Conservation (phyloP, 2,113 vertebrate species). For the Lophochroa leadbeateri region DNA sequence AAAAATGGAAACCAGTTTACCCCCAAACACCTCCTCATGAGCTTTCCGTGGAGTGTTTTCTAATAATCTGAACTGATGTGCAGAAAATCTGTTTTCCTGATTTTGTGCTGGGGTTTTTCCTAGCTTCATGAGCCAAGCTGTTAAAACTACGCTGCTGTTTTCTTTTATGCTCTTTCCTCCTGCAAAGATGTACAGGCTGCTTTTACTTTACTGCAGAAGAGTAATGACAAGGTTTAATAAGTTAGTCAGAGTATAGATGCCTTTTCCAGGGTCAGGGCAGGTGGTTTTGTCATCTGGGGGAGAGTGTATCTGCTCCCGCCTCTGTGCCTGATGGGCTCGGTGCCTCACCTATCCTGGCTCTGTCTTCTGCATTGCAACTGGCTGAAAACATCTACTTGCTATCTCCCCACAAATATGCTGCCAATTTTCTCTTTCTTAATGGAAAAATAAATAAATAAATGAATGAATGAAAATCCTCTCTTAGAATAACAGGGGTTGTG, state of each 20-base stretch:
- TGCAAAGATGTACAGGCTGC: background rate
- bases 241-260: background rate
- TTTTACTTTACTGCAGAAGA: background rate
- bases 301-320: background rate
- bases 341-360: background rate
- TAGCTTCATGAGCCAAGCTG: background rate
- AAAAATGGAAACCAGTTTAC: background rate
- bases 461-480: background rate
- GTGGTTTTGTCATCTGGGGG: slow-evolving; percentile 23
- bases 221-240: background rate
- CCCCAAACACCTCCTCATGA: background rate
- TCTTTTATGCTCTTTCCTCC: background rate
- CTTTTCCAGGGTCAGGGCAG: slow-evolving; percentile 10
- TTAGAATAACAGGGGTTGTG: background rate
- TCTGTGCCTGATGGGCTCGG: background rate
- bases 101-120: background rate
- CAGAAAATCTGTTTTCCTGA: background rate
- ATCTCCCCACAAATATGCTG: background rate
- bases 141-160: background rate
- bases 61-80: background rate
- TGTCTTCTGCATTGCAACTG: background rate
- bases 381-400: background rate
- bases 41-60: background rate
- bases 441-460: background rate
- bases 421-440: background rate